Base-by-base conservation (phyloP, 2,797 vertebrate genomes). In the Zalophus californianus region DNA sequence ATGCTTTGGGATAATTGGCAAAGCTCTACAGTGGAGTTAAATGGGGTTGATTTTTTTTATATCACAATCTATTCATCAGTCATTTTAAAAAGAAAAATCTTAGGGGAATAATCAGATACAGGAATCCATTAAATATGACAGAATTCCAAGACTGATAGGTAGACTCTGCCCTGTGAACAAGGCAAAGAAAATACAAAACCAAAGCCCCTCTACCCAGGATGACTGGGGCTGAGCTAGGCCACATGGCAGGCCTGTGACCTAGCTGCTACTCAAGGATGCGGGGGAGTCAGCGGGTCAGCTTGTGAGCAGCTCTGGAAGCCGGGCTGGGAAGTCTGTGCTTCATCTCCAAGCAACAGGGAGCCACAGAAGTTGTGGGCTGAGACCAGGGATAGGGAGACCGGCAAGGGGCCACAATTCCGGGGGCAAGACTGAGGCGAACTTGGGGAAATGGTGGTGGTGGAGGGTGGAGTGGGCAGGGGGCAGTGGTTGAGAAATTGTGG, bases 41-140 rank as follows among this genome's bases (percentile, higher is more conserved):
- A 6, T 86, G 41, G 41, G 4, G 38, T 86, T 20, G 62, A 14
- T 60, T 35, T 18, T 35, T 18, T 84, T 84, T 38, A 52, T 25
- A 64, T 48, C 68, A 68, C 86, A 92, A 72, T 32, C 25, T 25
- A 56, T 85, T 70, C 48, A 60, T 50, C 70, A 16, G 20, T 89
- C 72, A 54, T 96, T 96, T 97, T 41, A 25, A 58, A 85, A 86
- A 89, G 35, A 68, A 54, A 66, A 38, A 60, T 83, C 44, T n/a
- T 58, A 0, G n/a, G 15, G 27, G 3, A 21, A n/a, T 12, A 58
- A 92, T 94, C 9, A 86, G 58, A 92, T 88, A 64, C 0, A 60
- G 20, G 50, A 78, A 89, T 60, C 56, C 44, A 11, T 4, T 86
- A 75, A 89, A 44, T 73, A 38, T 10, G 48, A 72, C 41, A 8